A percentile compares a stretch with the other conserved stretches of the same genome.
These are phyloP conservation scores for Chaitophorus viminalis DNA, from an alignment of 2,888 invertebrate genomes.

Conservation along the genomic window DNA sequence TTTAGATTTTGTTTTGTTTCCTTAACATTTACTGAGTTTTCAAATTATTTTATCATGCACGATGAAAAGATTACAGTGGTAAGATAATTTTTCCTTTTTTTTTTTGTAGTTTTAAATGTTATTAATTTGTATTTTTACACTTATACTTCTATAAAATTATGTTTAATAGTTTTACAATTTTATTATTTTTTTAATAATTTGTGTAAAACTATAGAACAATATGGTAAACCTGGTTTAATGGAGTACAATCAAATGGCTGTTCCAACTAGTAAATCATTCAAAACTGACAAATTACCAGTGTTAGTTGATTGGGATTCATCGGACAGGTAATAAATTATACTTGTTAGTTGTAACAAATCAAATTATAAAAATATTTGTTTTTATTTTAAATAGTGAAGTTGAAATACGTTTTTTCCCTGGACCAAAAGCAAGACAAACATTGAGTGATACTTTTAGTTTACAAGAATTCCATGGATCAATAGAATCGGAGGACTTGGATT, in stretches of 20 bases:
- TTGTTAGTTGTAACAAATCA: not conserved
- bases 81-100: conserved; percentile 31
- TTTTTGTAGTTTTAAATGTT: conserved; percentile 10
- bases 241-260: conserved; percentile 59
- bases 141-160: not conserved
- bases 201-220: conserved; percentile 28
- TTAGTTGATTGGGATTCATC: conserved; percentile 73
- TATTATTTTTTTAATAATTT: not conserved
- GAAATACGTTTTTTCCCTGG: conserved; percentile 71
- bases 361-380: conserved; percentile 63
- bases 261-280: conserved; percentile 41
- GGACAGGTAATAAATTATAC: conserved; percentile 68
- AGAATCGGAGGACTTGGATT: conserved; percentile 69
- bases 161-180: not conserved
- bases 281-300: conserved; percentile 47
- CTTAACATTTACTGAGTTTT: conserved; percentile 50
- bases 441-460: conserved; percentile 74
- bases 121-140: not conserved
- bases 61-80: conserved; percentile 42
- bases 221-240: conserved; percentile 55
- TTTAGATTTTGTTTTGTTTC: conserved; percentile 59
- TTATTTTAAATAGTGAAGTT: conserved; percentile 68
- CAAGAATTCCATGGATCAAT: conserved; percentile 74
- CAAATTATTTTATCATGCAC: conserved; percentile 56
- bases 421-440: conserved; percentile 68